phyloP scores from a whole-genome alignment of 2,797 vertebrate genomes.

The Discoglossus pictus region DNA sequence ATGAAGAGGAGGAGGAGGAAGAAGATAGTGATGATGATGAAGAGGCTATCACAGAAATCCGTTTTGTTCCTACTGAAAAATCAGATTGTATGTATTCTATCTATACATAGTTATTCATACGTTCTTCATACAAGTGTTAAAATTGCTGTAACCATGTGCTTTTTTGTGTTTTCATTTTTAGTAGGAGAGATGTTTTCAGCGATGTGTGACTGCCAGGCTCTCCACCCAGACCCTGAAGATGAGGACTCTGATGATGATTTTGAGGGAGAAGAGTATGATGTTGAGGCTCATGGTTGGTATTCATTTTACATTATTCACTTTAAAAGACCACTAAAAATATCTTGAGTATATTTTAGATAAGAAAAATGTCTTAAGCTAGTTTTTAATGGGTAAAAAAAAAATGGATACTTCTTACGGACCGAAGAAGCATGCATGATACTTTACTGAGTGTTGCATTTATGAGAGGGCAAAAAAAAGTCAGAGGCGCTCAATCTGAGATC shows the following conservation, averaged over 20 bases:
- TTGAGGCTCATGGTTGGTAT: constrained; percentile 87
- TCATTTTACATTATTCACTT: neutral
- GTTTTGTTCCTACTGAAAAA: constrained; percentile 92
- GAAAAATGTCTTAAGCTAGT: too few species aligned
- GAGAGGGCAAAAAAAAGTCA: too few species aligned
- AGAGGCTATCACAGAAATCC: constrained; percentile 85
- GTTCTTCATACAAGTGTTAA: too few species aligned
- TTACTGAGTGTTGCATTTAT: too few species aligned
- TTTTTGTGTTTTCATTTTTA: constrained; percentile 58
- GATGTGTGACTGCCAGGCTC: constrained; percentile 95
- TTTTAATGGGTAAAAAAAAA: too few species aligned
- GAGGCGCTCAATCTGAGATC: too few species aligned
- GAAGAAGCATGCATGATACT: too few species aligned
- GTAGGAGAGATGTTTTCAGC: constrained; percentile 95
- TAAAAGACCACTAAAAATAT: too few species aligned
- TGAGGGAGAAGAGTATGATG: constrained; percentile 91
- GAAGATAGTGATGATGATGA: constrained; percentile 74
- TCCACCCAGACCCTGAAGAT: constrained; percentile 93
- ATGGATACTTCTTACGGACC: too few species aligned
- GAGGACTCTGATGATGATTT: constrained; percentile 85
- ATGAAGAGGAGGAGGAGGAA: constrained; percentile 69
- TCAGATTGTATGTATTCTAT: constrained; percentile 76
- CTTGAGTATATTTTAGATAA: too few species aligned
- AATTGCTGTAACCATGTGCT: too few species aligned
- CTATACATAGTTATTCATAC: too few species aligned